These are phyloP conservation scores for Brotogeris chrysoptera DNA, from an alignment of 2,797 vertebrate genomes.

Conservation along the genomic window DNA sequence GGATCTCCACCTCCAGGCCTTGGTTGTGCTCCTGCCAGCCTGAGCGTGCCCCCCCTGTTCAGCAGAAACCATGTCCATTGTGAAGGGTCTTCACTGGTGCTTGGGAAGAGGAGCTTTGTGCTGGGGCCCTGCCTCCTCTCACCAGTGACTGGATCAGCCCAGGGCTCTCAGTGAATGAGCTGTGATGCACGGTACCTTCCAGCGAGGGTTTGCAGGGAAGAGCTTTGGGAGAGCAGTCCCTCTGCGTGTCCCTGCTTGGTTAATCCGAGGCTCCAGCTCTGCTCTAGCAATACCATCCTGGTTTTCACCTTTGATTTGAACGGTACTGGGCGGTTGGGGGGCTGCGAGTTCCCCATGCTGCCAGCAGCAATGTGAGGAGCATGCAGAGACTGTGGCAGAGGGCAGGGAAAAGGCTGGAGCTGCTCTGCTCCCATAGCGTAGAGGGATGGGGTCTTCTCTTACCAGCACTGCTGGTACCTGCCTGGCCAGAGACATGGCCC, in stretches of 20 bases:
- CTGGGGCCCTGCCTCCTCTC: background rate
- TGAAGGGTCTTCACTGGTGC: background rate
- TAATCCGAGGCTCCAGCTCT: background rate
- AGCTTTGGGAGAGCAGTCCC: background rate
- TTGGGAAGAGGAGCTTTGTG: background rate
- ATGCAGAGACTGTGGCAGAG: background rate
- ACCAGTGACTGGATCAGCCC: fast-evolving
- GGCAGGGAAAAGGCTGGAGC: background rate
- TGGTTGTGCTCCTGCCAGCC: background rate
- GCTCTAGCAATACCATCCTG: conserved; percentile 16
- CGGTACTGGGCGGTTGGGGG: background rate
- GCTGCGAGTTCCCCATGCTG: background rate
- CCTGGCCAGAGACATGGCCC: background rate
- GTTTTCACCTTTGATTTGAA: background rate
- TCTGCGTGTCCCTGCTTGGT: background rate
- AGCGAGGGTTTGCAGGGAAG: background rate
- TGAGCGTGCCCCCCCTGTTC: fast-evolving
- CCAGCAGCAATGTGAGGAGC: fast-evolving
- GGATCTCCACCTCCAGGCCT: background rate
- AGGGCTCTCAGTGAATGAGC: fast-evolving
- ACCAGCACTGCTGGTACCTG: fast-evolving
- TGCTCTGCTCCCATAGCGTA: fast-evolving
- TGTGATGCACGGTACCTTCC: background rate
- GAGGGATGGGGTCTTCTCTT: background rate
- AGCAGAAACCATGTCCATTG: background rate